phyloP scores from a whole-genome alignment of 2,797 vertebrate genomes.

The Spinus pinus region DNA sequence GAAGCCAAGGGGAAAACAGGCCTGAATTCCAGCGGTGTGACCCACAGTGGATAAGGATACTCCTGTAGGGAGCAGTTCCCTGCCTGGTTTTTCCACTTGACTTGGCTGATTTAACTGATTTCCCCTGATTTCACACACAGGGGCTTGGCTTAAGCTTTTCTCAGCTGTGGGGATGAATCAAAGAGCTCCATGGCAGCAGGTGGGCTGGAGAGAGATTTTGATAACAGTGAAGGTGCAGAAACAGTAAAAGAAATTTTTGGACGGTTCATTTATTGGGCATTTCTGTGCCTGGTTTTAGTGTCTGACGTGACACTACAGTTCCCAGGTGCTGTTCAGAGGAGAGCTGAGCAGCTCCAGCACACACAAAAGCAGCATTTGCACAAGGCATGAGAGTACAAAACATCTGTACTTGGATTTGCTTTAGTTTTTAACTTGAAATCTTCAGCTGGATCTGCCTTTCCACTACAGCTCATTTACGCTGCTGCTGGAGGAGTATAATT shows the following conservation, averaged over 20 bases:
- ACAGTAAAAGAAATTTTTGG: not conserved
- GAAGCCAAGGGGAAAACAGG: not conserved
- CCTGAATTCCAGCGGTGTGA: not conserved
- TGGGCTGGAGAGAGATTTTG: not conserved
- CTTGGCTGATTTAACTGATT: not conserved
- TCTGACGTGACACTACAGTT: accelerated
- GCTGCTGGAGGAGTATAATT: not conserved
- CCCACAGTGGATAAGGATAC: accelerated
- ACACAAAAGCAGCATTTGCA: not conserved
- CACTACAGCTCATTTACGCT: not conserved
- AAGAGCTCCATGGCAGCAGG: not conserved
- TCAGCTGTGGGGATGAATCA: not conserved
- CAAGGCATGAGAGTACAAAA: not conserved
- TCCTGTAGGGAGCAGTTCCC: not conserved
- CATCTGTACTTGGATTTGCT: not conserved
- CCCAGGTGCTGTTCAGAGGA: not conserved
- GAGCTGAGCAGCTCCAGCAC: not conserved
- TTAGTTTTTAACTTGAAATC: not conserved
- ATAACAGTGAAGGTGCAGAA: not conserved
- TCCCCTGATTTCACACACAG: not conserved
- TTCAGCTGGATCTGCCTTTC: not conserved
- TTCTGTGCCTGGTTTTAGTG: not conserved
- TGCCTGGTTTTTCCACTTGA: not conserved
- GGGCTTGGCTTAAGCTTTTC: not conserved
- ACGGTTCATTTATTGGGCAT: not conserved